A percentile compares a stretch with the other conserved stretches of the same genome.
These are phyloP conservation scores for Dendrophyllia cribrosa DNA, from an alignment of 64 coral and sea anemone genomes.

Conservation along the genomic window DNA sequence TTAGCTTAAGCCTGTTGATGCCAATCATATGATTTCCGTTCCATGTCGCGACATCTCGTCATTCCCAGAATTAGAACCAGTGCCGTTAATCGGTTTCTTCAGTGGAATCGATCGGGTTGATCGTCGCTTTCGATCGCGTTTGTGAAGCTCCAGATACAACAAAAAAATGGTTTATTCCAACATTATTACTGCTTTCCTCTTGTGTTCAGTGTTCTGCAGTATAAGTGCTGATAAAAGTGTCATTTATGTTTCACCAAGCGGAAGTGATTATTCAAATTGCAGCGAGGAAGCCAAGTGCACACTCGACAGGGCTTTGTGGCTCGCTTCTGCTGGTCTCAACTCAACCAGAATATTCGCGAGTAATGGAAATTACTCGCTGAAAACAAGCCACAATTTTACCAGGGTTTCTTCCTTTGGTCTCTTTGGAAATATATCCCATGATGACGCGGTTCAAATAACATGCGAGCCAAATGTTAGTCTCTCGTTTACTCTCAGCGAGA, in stretches of 20 bases:
- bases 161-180: too few species aligned
- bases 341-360: constrained; percentile 21
- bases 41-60: too few species aligned
- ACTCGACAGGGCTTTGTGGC: neutral
- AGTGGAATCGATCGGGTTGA: too few species aligned
- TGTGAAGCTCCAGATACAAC: too few species aligned
- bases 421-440: constrained; percentile 19
- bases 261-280: constrained; percentile 39
- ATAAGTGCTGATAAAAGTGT: neutral
- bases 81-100: too few species aligned
- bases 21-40: too few species aligned
- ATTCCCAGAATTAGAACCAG: too few species aligned
- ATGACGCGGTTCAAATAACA: constrained; percentile 36
- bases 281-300: constrained; percentile 2
- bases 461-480: constrained; percentile 73
- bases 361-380: constrained; percentile 43
- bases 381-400: constrained; percentile 40
- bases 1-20: too few species aligned
- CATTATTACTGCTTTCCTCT: too few species aligned
- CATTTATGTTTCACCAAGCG: constrained; percentile 20
- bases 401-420: constrained; percentile 54
- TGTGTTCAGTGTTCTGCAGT: too few species aligned
- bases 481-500: constrained; percentile 63
- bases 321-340: constrained; percentile 15
- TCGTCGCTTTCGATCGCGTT: too few species aligned